Base-by-base conservation (phyloP, 2,888 invertebrate genomes). In the Drosophila limbata region DNA sequence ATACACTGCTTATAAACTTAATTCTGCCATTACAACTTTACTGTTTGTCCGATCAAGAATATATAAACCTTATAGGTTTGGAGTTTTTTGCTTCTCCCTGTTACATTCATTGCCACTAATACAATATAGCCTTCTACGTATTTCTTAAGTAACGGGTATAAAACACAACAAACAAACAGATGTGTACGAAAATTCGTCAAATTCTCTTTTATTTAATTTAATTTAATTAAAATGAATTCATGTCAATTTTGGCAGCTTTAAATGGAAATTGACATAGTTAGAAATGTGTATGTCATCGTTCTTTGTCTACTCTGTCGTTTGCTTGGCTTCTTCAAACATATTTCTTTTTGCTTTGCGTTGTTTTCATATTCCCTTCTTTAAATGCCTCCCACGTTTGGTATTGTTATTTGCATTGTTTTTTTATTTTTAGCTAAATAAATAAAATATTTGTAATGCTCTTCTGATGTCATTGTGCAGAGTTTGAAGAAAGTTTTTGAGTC, bases 231-330 rank as follows among this genome's bases (percentile, higher is more conserved):
- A 78, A 70, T 68, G 57, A 67, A 74, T 79, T 73, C 53, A 66
- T 75, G 72, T 77, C 73, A 64, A 77, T 84, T 84, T 71, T 52
- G 57, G 47, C 59, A 17, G 61, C 69, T 77, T 68, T 53, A 74
- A 84, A 87, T 73, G 81, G 73, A 80, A 86, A 88, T 76, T 82
- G 88, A 69, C 88, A 85, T 70, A 75, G 69, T 59, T 77, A 25
- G 48, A 60, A n/a, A 17, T 13, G 40, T 10, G 44, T 64, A 53
- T 75, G 72, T 65, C 62, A 60, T 31, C 56, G 60, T 77, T 53
- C 61, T 19, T 51, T 25, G 15, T 47, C 28, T 55, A 19, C 48
- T 59, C 45, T 19, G 64, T 47, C 59, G 13, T 44, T 81, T 78
- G 25, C 55, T 67, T 70, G 84, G 75, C 82, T 84, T 81, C 76